Evolutionary conservation across 2,888 invertebrate genomes (phyloP).

Genomic region (Cryptocephalus moraei): DNA sequence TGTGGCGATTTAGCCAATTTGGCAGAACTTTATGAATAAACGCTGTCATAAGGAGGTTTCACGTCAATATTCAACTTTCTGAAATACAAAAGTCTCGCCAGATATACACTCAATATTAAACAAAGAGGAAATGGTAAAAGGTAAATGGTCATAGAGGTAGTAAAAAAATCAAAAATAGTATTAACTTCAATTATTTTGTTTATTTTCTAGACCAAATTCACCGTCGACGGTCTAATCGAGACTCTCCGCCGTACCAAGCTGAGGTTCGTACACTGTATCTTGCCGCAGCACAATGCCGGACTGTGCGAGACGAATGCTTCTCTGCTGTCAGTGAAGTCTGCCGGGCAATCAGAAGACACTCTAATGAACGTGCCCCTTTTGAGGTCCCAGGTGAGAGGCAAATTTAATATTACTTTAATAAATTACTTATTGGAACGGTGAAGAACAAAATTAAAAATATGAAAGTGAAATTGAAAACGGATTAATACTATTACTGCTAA

Average conservation of each 20-base stretch:
- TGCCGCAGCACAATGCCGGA: conserved; percentile 71
- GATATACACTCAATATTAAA: too few relatives aligned
- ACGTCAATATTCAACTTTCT: too few relatives aligned
- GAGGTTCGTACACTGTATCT: conserved; percentile 78
- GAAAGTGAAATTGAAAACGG: too few relatives aligned
- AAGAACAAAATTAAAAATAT: too few relatives aligned
- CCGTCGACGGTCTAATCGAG: conserved; percentile 82
- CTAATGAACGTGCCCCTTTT: conserved; percentile 75
- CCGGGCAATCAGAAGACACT: conserved; percentile 38
- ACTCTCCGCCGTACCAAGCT: conserved; percentile 77
- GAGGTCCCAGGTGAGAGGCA: conserved; percentile 62
- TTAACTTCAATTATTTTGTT: neutral
- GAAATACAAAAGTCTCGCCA: too few relatives aligned
- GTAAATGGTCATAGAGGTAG: too few relatives aligned
- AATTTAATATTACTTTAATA: conserved; percentile 1
- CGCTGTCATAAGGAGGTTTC: too few relatives aligned
- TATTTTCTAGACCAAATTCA: conserved; percentile 50
- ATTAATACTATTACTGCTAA: too few relatives aligned
- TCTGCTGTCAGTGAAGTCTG: conserved; percentile 38
- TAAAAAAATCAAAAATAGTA: too few relatives aligned
- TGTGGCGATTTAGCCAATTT: too few relatives aligned
- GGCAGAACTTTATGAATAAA: too few relatives aligned
- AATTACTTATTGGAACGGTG: neutral
- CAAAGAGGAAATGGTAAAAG: too few relatives aligned
- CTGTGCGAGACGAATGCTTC: conserved; percentile 46